Base-by-base conservation (phyloP, 2,797 vertebrate genomes). In the Acropternis orthonyx region DNA sequence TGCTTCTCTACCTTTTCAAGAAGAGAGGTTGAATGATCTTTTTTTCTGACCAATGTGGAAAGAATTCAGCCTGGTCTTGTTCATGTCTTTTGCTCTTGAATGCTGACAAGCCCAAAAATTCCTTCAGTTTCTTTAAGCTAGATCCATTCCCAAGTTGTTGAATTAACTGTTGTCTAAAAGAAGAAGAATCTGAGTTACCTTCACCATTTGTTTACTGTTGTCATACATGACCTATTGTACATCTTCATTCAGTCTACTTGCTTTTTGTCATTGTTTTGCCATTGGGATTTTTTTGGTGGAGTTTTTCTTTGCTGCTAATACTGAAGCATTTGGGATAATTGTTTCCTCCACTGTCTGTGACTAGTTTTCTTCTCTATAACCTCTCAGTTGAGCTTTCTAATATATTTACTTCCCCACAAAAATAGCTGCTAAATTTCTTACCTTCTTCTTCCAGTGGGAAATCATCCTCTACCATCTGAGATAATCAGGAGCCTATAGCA, bases 401-500 rank as follows among this genome's bases (percentile, higher is more conserved):
- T 46, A 17, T 9, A 69, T 71, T 78, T 66, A 12, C 56, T 71
- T 85, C 61, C 20, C n/a, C 28, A 34, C 36, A n/a, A 85, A 89
- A 95, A 80, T 32, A 76, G 14, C 23, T 65, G 39, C 71, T 80
- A 58, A 58, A 37, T 89, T 52, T 46, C 36, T 51, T 75, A 19
- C 14, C 65, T 4, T 49, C n/a, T 84, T 76, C 77, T 96, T 97
- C 77, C n/a, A 72, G 16, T 30, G 83, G 85, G 55, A 79, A 78
- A 91, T 92, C 73, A 66, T 61, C 11, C 37, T 77, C 62, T 48
- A 78, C 49, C 74, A 63, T 88, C 34, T 88, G 80, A 71, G 82
- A 92, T 93, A 96, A 94, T 93, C 81, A 86, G 27, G 43, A 88
- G 46, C 27, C 67, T 92, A 43, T 92, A 86, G 73, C 46, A 90